phyloP scores from a whole-genome alignment of 2,113 vertebrate genomes.

The Oceanites oceanicus region DNA sequence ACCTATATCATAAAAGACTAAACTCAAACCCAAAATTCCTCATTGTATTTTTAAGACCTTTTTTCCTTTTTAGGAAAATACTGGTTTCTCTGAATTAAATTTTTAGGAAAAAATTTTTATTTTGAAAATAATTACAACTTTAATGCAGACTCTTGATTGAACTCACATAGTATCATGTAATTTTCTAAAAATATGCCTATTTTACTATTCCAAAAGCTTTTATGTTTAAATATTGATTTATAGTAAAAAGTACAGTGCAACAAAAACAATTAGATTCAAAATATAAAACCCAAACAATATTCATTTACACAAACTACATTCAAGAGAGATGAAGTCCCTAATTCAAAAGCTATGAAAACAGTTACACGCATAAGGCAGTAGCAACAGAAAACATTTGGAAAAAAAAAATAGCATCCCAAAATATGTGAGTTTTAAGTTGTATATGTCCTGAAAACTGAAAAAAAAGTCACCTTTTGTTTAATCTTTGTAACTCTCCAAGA shows the following conservation, averaged over 20 bases:
- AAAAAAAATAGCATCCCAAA: slow-evolving; percentile 20
- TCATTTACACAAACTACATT: not conserved
- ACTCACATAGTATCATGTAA: not conserved
- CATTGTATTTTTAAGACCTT: not conserved
- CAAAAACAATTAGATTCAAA: not conserved
- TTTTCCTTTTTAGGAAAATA: not conserved
- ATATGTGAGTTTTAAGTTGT: not conserved
- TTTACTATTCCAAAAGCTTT: not conserved
- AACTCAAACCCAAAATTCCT: not conserved
- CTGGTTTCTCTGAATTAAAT: not conserved
- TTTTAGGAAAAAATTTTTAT: not conserved
- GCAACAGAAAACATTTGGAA: slow-evolving; percentile 25
- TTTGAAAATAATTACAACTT: not conserved
- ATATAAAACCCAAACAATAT: not conserved
- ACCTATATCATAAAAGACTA: not conserved
- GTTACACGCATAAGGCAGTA: slow-evolving; percentile 43
- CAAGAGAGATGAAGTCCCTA: not conserved
- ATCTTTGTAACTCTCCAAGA: not conserved
- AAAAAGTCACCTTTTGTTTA: not conserved
- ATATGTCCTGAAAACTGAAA: not conserved
- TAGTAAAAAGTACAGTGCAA: not conserved
- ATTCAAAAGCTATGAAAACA: slow-evolving; percentile 15
- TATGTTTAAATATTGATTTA: slow-evolving; percentile 16
- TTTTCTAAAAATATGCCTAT: not conserved
- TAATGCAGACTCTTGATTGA: not conserved